These are phyloP conservation scores for Timema cristinae DNA, from an alignment of 2,888 invertebrate species.

Conservation along the genomic window DNA sequence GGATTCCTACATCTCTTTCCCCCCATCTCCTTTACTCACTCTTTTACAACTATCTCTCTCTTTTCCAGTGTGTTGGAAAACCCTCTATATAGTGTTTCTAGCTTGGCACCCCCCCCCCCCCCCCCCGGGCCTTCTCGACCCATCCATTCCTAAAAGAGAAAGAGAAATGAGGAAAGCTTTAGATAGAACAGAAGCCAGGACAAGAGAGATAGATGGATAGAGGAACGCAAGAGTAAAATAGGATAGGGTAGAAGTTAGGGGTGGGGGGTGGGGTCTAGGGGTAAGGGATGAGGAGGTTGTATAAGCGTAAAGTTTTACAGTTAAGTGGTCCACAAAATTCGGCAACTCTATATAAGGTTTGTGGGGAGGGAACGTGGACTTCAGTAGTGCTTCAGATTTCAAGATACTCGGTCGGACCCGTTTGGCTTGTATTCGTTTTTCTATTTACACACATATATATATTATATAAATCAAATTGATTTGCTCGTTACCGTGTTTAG, in stretches of 20 bases:
- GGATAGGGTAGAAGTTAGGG: too few species aligned
- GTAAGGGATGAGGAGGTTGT: slow-evolving; percentile 38
- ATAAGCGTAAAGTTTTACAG: slow-evolving; percentile 57
- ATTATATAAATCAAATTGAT: too few species aligned
- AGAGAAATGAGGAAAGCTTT: neutral
- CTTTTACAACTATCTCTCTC: too few species aligned
- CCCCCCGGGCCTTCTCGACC: too few species aligned
- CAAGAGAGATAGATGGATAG: neutral
- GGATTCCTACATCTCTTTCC: neutral
- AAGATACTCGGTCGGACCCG: slow-evolving; percentile 21
- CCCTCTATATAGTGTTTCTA: slow-evolving; percentile 8
- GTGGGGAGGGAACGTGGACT: slow-evolving; percentile 40
- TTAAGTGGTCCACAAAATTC: slow-evolving; percentile 60
- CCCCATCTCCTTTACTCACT: too few species aligned
- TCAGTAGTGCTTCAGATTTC: slow-evolving; percentile 35
- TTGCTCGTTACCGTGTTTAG: too few species aligned
- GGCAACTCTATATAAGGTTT: slow-evolving; percentile 55
- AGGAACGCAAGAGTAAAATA: too few species aligned
- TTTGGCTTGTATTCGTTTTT: neutral
- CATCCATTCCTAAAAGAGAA: too few species aligned
- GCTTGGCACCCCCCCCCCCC: too few species aligned
- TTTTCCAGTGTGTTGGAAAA: too few species aligned
- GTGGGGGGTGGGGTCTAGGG: neutral
- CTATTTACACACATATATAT: neutral
- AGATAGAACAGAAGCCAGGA: neutral